Percentiles rank a stretch among this genome's conserved stretches.
Evolutionary conservation across 2,888 invertebrate species (phyloP).

Genomic region (Meteorus cinctellus): DNA sequence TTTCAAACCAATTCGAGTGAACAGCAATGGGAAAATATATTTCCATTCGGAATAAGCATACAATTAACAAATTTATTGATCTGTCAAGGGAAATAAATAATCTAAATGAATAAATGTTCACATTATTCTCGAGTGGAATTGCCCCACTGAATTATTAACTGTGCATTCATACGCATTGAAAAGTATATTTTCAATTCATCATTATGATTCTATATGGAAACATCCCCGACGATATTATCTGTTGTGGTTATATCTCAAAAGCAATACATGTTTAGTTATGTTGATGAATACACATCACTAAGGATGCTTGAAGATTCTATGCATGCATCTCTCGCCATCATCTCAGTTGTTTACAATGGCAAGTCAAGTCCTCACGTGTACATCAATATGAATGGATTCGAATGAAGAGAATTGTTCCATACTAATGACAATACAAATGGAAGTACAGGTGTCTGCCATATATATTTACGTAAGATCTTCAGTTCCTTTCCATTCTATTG

Average conservation of each 20-base stretch:
- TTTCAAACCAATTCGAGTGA: neutral
- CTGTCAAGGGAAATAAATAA: too few relatives aligned
- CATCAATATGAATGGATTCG: slow-evolving; percentile 7
- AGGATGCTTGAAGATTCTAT: slow-evolving; percentile 13
- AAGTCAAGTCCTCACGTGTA: slow-evolving; percentile 24
- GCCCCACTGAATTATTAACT: too few relatives aligned
- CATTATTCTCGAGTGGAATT: too few relatives aligned
- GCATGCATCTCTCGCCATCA: slow-evolving; percentile 29
- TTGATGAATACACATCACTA: neutral
- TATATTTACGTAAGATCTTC: neutral
- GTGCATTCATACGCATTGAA: too few relatives aligned
- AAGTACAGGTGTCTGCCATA: neutral
- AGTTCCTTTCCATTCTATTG: neutral
- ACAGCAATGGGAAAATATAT: neutral
- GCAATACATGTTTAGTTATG: neutral
- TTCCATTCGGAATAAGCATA: neutral
- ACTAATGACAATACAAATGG: neutral
- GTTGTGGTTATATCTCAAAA: neutral
- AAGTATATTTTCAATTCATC: neutral
- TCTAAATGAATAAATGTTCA: too few relatives aligned
- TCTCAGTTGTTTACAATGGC: slow-evolving; percentile 32
- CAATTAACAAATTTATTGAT: neutral
- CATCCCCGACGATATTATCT: neutral
- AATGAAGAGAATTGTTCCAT: slow-evolving; percentile 17
- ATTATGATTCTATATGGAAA: neutral